phyloP scores from a whole-genome alignment of 37 sponge, comb jelly and placozoan species.

The Cliona cf. orientalis region DNA sequence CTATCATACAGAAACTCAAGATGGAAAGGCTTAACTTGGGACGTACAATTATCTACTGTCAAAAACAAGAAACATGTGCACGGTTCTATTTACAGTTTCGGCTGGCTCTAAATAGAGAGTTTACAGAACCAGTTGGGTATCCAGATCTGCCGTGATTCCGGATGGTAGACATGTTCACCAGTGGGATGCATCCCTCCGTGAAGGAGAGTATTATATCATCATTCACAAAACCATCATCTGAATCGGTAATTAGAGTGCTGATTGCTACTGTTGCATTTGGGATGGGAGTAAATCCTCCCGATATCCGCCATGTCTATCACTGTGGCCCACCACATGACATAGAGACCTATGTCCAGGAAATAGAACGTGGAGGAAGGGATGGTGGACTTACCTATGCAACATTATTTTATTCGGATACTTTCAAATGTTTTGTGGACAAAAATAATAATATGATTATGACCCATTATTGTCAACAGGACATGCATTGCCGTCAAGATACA shows the following conservation, averaged over 20 bases:
- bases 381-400: slow-evolving; percentile 13
- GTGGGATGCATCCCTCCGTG: slow-evolving; percentile 13
- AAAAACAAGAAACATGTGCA: neutral
- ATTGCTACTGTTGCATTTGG: slow-evolving; percentile 47
- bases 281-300: slow-evolving; percentile 27
- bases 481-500: too few species aligned
- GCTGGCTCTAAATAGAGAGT: neutral
- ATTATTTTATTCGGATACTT: too few species aligned
- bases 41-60: neutral
- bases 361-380: slow-evolving; percentile 34
- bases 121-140: neutral
- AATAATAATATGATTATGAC: too few species aligned
- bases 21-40: too few species aligned
- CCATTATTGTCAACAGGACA: too few species aligned
- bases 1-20: neutral
- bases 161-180: slow-evolving; percentile 29
- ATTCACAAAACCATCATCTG: neutral
- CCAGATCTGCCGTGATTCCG: neutral
- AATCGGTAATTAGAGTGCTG: slow-evolving; percentile 12
- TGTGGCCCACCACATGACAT: slow-evolving; percentile 25
- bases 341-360: slow-evolving; percentile 36
- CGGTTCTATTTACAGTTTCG: neutral
- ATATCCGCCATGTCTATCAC: slow-evolving; percentile 20
- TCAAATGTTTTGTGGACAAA: too few species aligned
- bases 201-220: slow-evolving; percentile 15